Evolutionary conservation across 2,797 vertebrate genomes (phyloP), one percentile per base, ranked within the genome.

Genomic region (Macroramphosus scolopax): DNA sequence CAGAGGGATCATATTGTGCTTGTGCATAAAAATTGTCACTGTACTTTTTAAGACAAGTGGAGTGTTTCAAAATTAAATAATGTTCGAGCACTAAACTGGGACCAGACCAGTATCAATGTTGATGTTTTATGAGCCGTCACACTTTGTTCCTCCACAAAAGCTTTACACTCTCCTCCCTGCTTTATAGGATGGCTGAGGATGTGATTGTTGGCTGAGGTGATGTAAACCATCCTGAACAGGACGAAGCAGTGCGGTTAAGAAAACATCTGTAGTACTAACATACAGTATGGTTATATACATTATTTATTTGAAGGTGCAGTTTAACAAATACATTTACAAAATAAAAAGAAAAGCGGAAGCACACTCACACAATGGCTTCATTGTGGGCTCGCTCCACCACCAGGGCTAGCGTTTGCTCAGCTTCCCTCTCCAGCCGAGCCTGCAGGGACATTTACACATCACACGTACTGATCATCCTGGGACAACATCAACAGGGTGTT

Each of bases 321-420:
- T 72, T 68, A 51, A 69, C 82, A 51, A 57, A 40, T 85, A 81
- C 76, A 87, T 83, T 77, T 72, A 65, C 72, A 58, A 41, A 41
- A 29, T 55, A 63, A 74, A 73, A 61, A n/a, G 51, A 37, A 43
- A 22, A 50, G 71, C 17, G 14, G 68, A 69, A 63, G 72, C 34
- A 58, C 45, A 84, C 94, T 93, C 86, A 96, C 93, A 78, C 62
- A 80, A 93, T 45, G 20, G 92, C 92, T 59, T 94, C 92, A 61
- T 51, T 86, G 82, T 93, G 92, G 63, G 92, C 88, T 53, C 52
- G 78, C 54, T 91, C 89, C 34, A 90, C 82, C 64, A 91, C 70
- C 75, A 74, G 68, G 34, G 86, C 63, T 49, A 94, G 88, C 74
- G 84, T 92, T 79, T 86, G 85, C 72, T 94, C 89, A 7, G 91